Conservation (phyloP, 2,888 invertebrate genomes). For the Acrobasis consociella region DNA sequence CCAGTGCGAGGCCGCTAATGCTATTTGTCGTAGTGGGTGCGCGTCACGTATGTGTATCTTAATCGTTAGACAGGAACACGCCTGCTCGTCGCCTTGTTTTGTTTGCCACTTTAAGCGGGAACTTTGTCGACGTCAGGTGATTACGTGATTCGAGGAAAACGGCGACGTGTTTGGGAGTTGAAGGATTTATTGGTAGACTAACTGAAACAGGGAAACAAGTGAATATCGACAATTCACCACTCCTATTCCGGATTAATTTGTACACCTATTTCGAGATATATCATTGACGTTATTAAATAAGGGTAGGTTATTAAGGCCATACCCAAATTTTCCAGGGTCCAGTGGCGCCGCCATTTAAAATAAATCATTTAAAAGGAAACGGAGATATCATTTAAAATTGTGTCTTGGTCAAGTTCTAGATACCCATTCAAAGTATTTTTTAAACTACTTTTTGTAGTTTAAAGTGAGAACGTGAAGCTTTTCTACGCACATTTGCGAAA, state of each 20-base stretch:
- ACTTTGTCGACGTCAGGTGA: conserved; percentile 63
- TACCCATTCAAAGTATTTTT: no score
- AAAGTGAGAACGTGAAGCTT: no score
- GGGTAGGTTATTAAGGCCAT: no score
- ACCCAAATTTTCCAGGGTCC: no score
- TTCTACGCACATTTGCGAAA: no score
- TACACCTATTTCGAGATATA: neutral
- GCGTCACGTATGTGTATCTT: conserved; percentile 72
- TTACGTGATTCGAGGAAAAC: conserved; percentile 52
- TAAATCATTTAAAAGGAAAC: no score
- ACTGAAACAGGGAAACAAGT: neutral
- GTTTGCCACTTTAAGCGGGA: conserved; percentile 67
- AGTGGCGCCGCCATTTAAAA: no score
- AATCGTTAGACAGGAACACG: conserved; percentile 74
- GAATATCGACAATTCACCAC: conserved; percentile 4
- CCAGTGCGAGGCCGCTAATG: conserved; percentile 58
- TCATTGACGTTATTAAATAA: no score
- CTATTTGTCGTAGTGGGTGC: conserved; percentile 70
- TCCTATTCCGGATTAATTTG: neutral
- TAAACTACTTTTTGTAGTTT: no score
- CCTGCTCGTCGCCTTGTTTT: conserved; percentile 66
- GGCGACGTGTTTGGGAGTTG: conserved; percentile 46
- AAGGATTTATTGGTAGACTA: conserved; percentile 49
- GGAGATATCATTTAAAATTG: no score
- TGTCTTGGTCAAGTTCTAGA: no score